Evolutionary conservation across 2,797 vertebrate genomes (phyloP), one percentile per base, ranked within the genome.

Genomic region (Capromys pilorides): DNA sequence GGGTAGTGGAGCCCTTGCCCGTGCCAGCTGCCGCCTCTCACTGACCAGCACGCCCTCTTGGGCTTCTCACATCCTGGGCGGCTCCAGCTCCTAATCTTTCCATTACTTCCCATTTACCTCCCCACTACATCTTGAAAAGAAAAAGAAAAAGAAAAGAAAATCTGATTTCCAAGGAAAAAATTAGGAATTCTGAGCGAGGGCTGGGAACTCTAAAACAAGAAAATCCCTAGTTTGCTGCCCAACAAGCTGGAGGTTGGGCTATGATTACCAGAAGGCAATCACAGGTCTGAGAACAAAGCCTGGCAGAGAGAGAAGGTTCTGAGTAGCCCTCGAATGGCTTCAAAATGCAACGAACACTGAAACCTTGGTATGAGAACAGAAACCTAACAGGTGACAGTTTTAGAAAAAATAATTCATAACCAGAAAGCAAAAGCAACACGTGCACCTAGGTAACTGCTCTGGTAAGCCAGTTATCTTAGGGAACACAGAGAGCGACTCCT

Each of bases 331-430:
- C 54, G 14, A 91, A 81, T 8, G 82, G n/a, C 57, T 81, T 71
- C 33, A 73, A 88, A 79, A 2, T 80, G 45, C 36, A 93, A 51
- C 16, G 28, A 91, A 88, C 24, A 66, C n/a, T 39, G 80, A 64
- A 79, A 75, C 41, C 49, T 94, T 84, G 64, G 54, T 59, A 39
- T 31, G 13, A 51, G 49, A 84, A 90, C 18, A 82, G 59, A 83
- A 49, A 5, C 36, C 86, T 59, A 82, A 89, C 0, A 79, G 26
- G 61, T 49, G 61, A 91, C 2, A 84, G 73, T 75, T 81, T 64
- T 36, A 90, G 73, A 81, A 62, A 94, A 94, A 90, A 73, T 1
- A 81, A 82, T 75, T 79, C 26, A 22, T 77, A 94, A 92, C n/a
- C 36, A 79, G 57, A 91, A 93, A 90, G 22, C 64, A 71, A 85